Evolutionary conservation across 2,113 vertebrate species (phyloP).

Genomic region (Oncorhynchus keta): DNA sequence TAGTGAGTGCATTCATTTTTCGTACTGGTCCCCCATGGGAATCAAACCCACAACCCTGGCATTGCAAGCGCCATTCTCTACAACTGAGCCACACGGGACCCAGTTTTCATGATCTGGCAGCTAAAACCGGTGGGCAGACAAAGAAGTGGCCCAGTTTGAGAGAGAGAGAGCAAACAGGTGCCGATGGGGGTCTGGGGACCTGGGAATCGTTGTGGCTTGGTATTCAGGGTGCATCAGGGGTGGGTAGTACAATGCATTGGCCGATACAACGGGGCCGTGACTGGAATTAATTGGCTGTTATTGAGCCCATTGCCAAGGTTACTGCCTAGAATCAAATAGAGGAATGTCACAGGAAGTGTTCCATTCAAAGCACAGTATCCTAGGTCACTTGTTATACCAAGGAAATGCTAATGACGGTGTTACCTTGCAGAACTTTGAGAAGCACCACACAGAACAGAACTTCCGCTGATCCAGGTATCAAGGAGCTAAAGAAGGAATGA

Average conservation of each 20-base stretch:
- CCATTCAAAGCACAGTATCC: conserved; percentile 57
- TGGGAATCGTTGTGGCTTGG: conserved; percentile 63
- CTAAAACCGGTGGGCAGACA: conserved; percentile 42
- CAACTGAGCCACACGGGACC: no score
- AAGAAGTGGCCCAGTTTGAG: conserved; percentile 54
- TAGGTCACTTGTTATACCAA: conserved; percentile 58
- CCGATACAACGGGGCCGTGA: conserved; percentile 63
- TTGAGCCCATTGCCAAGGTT: conserved; percentile 76
- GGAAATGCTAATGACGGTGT: conserved; percentile 61
- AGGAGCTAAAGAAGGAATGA: neutral
- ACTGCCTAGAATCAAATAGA: conserved; percentile 68
- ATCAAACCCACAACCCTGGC: no score
- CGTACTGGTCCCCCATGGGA: no score
- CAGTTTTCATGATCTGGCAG: conserved; percentile 21
- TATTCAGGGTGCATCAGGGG: conserved; percentile 69
- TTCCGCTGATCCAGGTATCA: conserved; percentile 15
- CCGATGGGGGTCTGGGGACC: conserved; percentile 58
- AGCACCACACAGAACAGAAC: conserved; percentile 2
- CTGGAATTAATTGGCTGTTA: conserved; percentile 75
- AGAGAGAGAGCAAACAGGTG: conserved; percentile 42
- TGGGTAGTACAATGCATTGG: conserved; percentile 56
- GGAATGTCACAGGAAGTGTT: conserved; percentile 70
- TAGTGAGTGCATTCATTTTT: no score
- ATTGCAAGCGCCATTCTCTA: no score
- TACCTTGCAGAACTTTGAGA: conserved; percentile 45